Base-by-base conservation (phyloP, 2,113 vertebrate genomes). In the Trichechus manatus region DNA sequence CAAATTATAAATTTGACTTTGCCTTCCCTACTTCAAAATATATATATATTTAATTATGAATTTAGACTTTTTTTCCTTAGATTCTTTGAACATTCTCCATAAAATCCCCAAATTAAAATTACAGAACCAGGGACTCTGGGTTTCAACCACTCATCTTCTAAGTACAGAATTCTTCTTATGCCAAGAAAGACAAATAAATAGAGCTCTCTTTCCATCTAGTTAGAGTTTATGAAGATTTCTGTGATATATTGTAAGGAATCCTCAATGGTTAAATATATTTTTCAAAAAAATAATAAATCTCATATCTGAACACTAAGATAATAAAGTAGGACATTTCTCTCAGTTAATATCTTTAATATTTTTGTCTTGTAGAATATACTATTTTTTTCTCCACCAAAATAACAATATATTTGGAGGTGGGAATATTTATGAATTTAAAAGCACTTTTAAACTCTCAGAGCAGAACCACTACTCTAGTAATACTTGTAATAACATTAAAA, bases 1-100 rank as follows among this genome's bases (percentile, higher is more conserved):
- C 44, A 80, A 91, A 77, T 96, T 97, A 53, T 97, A 94, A 95
- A 85, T 80, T 97, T 44, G 98, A 95, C 90, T 98, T 95, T 98
- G 64, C 95, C 94, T 97, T 92, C 77, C 81, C 68, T 95, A 63
- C 89, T 82, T 87, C 93, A 96, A 97, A 96, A 98, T 95, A 98
- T 98, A 98, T 98, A 77, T 77, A 44, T 77, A 42, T 66, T 97
- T 94, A 94, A 84, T 85, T 96, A 97, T 89, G 61, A 91, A 82
- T 89, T 95, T 95, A 72, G 95, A 91, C n/a, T 89, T 31, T 97
- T 88, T 97, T 93, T 50, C 33, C 36, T 11, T 33, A 87, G 56
- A 87, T 47, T 94, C 95, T 89, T 89, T 88, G 56, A 80, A 79
- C 78, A 78, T 84, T 93, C 61, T 89, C 80, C 93, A 96, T 0